Percentiles rank a stretch among this genome's conserved stretches.
phyloP scores from a whole-genome alignment of 1,140 invertebrate species.

The Pectinophora gossypiella region DNA sequence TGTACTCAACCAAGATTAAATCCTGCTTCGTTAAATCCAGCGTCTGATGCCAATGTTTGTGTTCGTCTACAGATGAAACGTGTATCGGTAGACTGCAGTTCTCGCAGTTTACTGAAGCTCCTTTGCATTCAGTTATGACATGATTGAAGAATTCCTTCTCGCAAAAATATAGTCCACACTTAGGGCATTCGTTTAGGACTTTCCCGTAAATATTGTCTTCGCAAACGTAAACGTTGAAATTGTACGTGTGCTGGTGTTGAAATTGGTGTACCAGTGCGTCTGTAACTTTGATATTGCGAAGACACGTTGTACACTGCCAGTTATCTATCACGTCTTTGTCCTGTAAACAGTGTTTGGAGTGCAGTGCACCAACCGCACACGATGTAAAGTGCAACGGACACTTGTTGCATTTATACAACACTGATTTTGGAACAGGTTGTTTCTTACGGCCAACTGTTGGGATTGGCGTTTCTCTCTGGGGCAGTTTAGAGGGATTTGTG shows the following conservation, averaged over 20 bases:
- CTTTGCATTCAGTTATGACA: neutral
- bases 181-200: constrained; percentile 17
- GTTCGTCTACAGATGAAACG: neutral
- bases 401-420: constrained; percentile 20
- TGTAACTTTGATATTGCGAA: constrained; percentile 6
- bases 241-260: constrained; percentile 14
- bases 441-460: too few relatives aligned
- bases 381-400: constrained; percentile 16
- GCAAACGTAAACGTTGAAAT: constrained; percentile 17
- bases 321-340: neutral
- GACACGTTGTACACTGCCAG: constrained; percentile 13
- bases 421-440: constrained; percentile 13
- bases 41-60: neutral
- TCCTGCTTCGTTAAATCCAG: neutral
- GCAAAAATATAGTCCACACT: constrained; percentile 17
- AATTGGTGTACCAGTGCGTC: constrained; percentile 11
- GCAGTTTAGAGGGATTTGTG: neutral
- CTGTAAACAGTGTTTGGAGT: neutral
- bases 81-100: neutral
- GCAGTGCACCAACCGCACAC: neutral
- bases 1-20: neutral
- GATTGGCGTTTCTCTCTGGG: too few relatives aligned
- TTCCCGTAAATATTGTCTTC: constrained; percentile 11
- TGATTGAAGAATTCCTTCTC: constrained; percentile 15
- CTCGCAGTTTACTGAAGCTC: neutral